Evolutionary conservation across 2,888 invertebrate species (phyloP).

Genomic region (Nineta flava): DNA sequence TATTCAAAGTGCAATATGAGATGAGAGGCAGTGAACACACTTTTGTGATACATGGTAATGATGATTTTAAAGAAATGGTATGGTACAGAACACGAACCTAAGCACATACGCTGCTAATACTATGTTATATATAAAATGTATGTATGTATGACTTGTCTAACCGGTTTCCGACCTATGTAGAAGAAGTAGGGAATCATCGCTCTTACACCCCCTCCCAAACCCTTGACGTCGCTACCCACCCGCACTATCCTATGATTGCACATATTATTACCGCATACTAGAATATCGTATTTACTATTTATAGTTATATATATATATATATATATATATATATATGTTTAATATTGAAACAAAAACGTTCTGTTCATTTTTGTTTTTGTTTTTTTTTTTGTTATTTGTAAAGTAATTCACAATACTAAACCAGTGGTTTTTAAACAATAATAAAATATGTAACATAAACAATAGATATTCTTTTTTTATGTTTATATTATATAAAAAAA

Average conservation of each 20-base stretch:
- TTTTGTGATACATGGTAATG: not conserved
- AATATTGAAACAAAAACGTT: too few species aligned
- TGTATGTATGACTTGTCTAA: not conserved
- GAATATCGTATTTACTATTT: not conserved
- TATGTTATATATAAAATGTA: not conserved
- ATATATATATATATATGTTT: too few species aligned
- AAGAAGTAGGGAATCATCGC: slow-evolving; percentile 1
- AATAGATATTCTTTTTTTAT: too few species aligned
- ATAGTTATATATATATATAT: not conserved
- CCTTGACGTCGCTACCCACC: not conserved
- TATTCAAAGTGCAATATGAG: too few species aligned
- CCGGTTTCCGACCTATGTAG: slow-evolving; percentile 1
- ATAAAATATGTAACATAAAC: too few species aligned
- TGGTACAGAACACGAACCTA: not conserved
- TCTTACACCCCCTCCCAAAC: slow-evolving; percentile 1
- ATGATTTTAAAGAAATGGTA: not conserved
- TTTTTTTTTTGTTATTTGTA: too few species aligned
- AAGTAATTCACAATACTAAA: too few species aligned
- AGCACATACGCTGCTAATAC: too few species aligned
- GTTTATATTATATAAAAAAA: too few species aligned
- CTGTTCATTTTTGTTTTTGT: too few species aligned
- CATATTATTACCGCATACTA: not conserved
- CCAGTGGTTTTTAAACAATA: too few species aligned
- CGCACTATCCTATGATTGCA: not conserved
- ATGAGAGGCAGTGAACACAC: too few species aligned